Base-by-base conservation (phyloP, 2,888 invertebrate species). In the Meta bourneti region DNA sequence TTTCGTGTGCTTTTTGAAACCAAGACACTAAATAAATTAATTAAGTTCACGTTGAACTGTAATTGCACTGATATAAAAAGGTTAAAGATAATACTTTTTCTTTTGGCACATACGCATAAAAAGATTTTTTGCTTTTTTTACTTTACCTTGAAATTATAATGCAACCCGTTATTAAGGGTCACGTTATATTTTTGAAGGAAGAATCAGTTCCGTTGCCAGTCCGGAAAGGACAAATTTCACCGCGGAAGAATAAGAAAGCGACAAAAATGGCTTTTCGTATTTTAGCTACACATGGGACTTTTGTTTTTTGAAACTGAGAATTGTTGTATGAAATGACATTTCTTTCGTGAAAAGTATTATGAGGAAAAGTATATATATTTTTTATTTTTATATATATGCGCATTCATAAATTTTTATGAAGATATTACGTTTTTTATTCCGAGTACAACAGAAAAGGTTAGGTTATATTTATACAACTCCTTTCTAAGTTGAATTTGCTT, bases 381-480 rank as follows among this genome's bases (percentile, higher is more conserved):
- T 61, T 61, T 61, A 61, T 13, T 16, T 51, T 77, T 34, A 54
- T 79, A 54, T 75, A 16, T 84, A 75, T 84, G 34, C 34, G 84
- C 75, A 84, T 84, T 84, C 84, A 84, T 84, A 75, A 74, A 84
- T 84, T 84, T 84, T 84, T 84, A 84, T 84, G 84, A 84, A 84
- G 84, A 61, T 74, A 84, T 84, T 84, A 84, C 54, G n/a, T 74
- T 74, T 84, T 74, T 84, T 61, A 9, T 61, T 75, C 74, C 20
- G 72, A 74, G 54, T 82, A 74, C 11, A 61, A 61, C 61, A 61
- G 16, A 54, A 79, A 78, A 61, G 19, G 20, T 11, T 20, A 79
- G 54, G 61, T 79, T 52, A 79, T 79, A 77, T 34, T 34, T 34
- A 34, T 34, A 34, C 34, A 61, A 61, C 8, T 61, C 16, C 61